phyloP scores from a whole-genome alignment of 2,797 vertebrate genomes.

The Pelochelys cantorii region DNA sequence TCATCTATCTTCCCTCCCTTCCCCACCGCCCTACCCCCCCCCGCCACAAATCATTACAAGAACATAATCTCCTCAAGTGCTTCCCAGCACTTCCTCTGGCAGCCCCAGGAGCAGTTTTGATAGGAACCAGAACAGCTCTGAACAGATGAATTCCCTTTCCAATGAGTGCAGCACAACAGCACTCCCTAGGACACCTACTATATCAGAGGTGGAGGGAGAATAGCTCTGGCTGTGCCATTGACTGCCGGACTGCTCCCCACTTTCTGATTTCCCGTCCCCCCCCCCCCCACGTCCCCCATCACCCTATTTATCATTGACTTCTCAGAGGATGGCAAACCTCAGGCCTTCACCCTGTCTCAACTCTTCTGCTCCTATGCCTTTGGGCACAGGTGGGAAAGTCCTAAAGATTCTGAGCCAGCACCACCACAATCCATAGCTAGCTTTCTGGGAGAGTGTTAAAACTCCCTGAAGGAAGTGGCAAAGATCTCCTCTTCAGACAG shows the following conservation, averaged over 20 bases:
- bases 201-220: background rate
- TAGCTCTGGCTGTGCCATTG: background rate
- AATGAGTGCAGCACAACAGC: background rate
- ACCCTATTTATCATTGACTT: background rate
- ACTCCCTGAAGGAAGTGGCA: background rate
- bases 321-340: background rate
- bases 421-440: background rate
- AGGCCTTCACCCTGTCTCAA: background rate
- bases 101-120: background rate
- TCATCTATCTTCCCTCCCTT: too few relatives aligned
- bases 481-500: background rate
- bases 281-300: background rate
- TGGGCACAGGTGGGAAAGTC: background rate
- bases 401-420: background rate
- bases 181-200: background rate
- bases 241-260: background rate
- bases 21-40: too few relatives aligned
- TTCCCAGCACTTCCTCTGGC: too few relatives aligned
- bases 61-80: background rate
- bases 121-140: background rate
- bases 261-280: rapidly evolving
- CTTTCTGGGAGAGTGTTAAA: background rate
- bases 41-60: background rate
- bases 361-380: background rate
- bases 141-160: background rate